Base-by-base conservation (phyloP, 2,113 vertebrate species). In the Amazona guildingii region DNA sequence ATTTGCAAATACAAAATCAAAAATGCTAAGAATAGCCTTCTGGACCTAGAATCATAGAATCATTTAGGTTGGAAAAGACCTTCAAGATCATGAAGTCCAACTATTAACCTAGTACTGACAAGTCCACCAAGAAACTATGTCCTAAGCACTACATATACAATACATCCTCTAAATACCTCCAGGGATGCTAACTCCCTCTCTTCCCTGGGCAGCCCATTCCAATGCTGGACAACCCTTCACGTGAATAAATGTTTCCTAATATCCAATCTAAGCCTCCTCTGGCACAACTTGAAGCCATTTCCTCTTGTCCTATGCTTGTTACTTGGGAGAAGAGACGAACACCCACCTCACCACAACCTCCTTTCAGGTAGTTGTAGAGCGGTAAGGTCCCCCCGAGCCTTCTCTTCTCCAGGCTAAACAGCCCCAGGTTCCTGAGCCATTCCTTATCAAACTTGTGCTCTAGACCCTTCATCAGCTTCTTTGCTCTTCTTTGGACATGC, bases 401-500 rank as follows among this genome's bases (percentile, higher is more conserved):
- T n/a, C 31, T 57, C 19, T 57, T 57, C 31, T n/a, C 11, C 19
- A 57, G 55, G 55, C 55, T 57, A n/a, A 57, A 57, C 19, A n/a
- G 21, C 8, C 19, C 55, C 31, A 57, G 55, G 20, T 57, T 13
- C 31, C 31, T 21, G 12, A n/a, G 55, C 33, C 20, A 20, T 14
- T 57, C 55, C 33, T 57, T 31, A 57, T 9, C 55, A 57, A 13
- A 57, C 31, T 57, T 57, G 19, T n/a, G 31, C 55, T 57, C 19
- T 21, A 57, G 55, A n/a, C 55, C 55, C 33, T 57, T n/a, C 55
- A 57, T 13, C 55, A 57, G 55, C 55, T 57, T 57, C 55, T n/a
- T 21, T 57, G 55, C 13, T 57, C 6, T 33, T 57, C 31, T n/a
- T 0, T 68, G 62, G 35, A 83, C 24, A 19, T 0, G 0, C 9